Evolutionary conservation across 2,113 vertebrate species (phyloP), one percentile per base, ranked within the genome.

Genomic region (Percopsis transmontana): DNA sequence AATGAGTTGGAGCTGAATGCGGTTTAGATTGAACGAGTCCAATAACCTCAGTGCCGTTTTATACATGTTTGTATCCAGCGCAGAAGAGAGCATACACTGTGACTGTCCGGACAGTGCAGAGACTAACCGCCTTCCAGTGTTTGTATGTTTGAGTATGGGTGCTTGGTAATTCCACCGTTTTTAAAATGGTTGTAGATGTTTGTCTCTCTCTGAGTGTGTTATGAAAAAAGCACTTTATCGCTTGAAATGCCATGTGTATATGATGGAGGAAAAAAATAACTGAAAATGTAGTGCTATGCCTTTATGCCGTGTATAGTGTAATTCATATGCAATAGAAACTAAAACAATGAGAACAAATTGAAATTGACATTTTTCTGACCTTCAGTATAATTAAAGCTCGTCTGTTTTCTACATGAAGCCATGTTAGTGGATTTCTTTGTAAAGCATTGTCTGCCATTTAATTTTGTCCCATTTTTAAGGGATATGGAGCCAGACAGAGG

Each of bases 201-300:
- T 52, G 59, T 20, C 13, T 27, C 2, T 48, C 13, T 9, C 3
- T 9, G 51, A 8, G 51, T 23, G 21, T 18, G 51, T 21, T 15
- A 11, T 14, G 19, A 60, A 72, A 76, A 76, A 88, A 77, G 90
- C 91, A 92, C 92, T 92, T 92, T 93, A 92, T 84, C 84, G 66
- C 83, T 83, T 80, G 53, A 85, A 76, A 74, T 78, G 70, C 71
- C 66, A 69, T 80, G 65, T 0, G 58, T 83, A 81, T 87, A 84
- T 86, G 84, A 83, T 60, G 55, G 42, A 27, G 42, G 71, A 39
- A 51, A 67, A 67, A 44, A 66, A 52, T 62, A 62, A 77, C 38
- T 55, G 44, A 67, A 76, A 61, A 61, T 77, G 66, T 80, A 52
- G 68, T 60, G 57, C 79, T 83, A 84, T 77, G 82, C 74, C 74